These are phyloP conservation scores for Grallaria varia DNA, from an alignment of 2,113 vertebrate species.

Conservation along the genomic window DNA sequence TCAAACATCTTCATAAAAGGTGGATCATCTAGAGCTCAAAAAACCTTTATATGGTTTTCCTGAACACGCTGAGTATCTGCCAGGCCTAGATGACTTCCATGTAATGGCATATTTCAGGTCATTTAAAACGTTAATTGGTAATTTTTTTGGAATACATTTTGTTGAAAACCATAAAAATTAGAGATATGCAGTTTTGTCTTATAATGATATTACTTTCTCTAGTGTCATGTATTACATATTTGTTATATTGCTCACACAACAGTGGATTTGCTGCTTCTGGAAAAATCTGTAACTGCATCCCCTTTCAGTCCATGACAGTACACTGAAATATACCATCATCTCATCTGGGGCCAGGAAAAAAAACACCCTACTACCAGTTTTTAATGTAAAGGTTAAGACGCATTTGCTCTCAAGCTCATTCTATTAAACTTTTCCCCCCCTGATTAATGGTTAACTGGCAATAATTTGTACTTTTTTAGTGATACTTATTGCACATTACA, in stretches of 20 bases:
- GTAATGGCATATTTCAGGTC: neutral
- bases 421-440: neutral
- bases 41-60: neutral
- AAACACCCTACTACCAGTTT: neutral
- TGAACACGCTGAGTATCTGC: neutral
- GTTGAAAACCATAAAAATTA: neutral
- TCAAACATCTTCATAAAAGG: neutral
- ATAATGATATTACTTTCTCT: neutral
- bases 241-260: neutral
- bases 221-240: neutral
- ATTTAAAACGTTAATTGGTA: neutral
- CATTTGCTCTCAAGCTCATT: neutral
- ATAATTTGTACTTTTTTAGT: constrained; percentile 20
- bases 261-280: neutral
- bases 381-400: constrained; percentile 31
- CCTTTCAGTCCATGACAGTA: neutral
- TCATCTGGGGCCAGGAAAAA: neutral
- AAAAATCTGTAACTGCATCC: neutral
- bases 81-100: neutral
- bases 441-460: constrained; percentile 36
- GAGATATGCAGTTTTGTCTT: neutral
- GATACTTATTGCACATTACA: constrained; percentile 54
- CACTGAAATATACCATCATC: neutral
- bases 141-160: neutral
- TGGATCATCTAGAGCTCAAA: neutral